Evolutionary conservation across 2,797 vertebrate genomes (phyloP), one percentile per base, ranked within the genome.

Genomic region (Myotis vivesi): DNA sequence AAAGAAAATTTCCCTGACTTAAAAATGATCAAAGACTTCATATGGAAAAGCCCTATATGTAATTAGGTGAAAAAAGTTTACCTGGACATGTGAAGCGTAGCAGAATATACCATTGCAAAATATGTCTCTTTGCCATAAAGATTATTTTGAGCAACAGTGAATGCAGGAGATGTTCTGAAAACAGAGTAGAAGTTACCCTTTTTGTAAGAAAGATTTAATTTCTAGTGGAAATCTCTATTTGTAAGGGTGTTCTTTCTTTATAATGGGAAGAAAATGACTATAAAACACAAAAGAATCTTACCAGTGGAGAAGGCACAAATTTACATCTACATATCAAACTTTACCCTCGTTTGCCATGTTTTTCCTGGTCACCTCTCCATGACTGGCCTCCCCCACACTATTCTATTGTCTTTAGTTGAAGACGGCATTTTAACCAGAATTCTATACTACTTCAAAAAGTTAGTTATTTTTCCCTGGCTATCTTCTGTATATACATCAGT

Each of bases 41-140:
- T 11, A 68, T 55, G 25, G 30, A 87, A 80, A 36, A 84, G 30
- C 5, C 6, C 10, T 84, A 2, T 41, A 71, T 80, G 44, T 46
- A 71, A 92, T 92, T 83, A 87, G 92, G 41, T 75, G 19, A 69
- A 82, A 53, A 82, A 82, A 55, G 15, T 46, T 82, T 75, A 88
- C 49, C n/a, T 33, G 30, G 44, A 64, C 36, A 66, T 23, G 20
- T 71, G 41, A 87, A 23, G 11, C 36, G 5, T 55, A 73, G 57
- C 25, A 59, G 57, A 30, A 59, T 59, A 59, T 59, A 59, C 25
- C 57, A 28, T 59, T 25, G 25, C 57, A 41, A 77, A 57, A 73
- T n/a, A 73, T 8, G 3, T 82, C 25, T 62, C 53, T 81, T 59
- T 38, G 8, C 23, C 55, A 41, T 33, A 83, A 46, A 33, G 28